Evolutionary conservation across 2,797 vertebrate genomes (phyloP), one percentile per base, ranked within the genome.

Genomic region (Myoxocephalus aenaeus): DNA sequence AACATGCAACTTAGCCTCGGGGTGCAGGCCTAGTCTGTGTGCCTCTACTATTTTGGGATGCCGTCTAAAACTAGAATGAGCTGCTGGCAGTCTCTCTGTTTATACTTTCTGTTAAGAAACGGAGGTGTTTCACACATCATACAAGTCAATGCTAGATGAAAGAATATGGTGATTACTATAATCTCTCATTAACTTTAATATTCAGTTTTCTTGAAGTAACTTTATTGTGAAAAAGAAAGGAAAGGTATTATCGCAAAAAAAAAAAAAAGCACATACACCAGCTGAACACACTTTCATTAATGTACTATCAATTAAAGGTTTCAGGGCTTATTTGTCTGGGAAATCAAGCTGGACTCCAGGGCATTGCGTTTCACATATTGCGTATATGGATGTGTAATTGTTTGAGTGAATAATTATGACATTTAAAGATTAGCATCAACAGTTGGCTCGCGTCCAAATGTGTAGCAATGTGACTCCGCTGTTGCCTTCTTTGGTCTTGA

Each of bases 341-440:
- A 48, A 72, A 64, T 46, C 5, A 76, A 70, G n/a, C 36, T 51
- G 38, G 38, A 56, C 68, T 67, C 44, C 58, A 34, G 46, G 72
- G 71, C 38, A 38, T 71, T 72, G 34, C 25, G 40, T 75, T 80
- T 75, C 62, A 63, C 77, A 83, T 77, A 54, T 82, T 68, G 36
- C 53, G 65, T 51, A 15, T 61, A 65, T 65, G 22, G 44, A 65
- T 75, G 15, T 84, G 82, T 83, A 83, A 88, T 86, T 90, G 80
- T 85, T 72, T 74, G 57, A 75, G 44, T 73, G 62, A 75, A 86
- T 74, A 80, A 74, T 76, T 63, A 48, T 1, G 7, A 56, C 36
- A 65, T 85, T 84, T 69, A 74, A 59, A 86, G 83, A 88, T 87
- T 82, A 82, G 15, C 65, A 86, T 86, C 80, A 91, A 83, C 86